A percentile compares a stretch with the other conserved stretches of the same genome.
Conservation (phyloP, 2,888 invertebrate genomes). For the Lumbricus terrestris region DNA sequence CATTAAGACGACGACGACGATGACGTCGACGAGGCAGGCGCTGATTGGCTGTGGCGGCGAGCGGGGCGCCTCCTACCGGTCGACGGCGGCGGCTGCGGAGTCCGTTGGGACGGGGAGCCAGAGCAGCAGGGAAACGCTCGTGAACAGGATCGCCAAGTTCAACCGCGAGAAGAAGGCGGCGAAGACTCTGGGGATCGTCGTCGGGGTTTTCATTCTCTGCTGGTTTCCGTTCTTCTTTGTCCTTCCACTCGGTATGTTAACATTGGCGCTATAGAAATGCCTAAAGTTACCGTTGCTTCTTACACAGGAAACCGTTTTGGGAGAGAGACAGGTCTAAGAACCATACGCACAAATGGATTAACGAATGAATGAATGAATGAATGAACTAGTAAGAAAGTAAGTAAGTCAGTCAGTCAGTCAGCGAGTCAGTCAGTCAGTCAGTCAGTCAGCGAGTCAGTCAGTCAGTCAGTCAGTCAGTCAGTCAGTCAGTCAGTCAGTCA, state of each 20-base stretch:
- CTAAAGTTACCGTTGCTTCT: too few species aligned
- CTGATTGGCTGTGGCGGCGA: slow-evolving; percentile 35
- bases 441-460: too few species aligned
- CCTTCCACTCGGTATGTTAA: slow-evolving; percentile 65
- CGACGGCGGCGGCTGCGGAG: slow-evolving; percentile 45
- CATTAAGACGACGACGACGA: slow-evolving; percentile 18
- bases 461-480: too few species aligned
- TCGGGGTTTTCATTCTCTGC: slow-evolving; percentile 69
- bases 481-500: too few species aligned
- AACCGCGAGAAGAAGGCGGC: slow-evolving; percentile 69
- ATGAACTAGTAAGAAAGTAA: too few species aligned
- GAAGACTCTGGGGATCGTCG: slow-evolving; percentile 69
- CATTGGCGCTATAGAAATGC: too few species aligned
- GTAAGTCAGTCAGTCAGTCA: too few species aligned
- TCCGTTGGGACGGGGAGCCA: slow-evolving; percentile 40
- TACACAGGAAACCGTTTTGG: too few species aligned
- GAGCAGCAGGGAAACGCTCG: slow-evolving; percentile 45
- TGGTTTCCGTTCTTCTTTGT: slow-evolving; percentile 73
- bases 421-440: too few species aligned
- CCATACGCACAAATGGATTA: too few species aligned
- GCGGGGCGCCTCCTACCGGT: slow-evolving; percentile 43
- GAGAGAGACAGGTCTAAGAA: too few species aligned
- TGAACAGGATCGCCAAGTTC: slow-evolving; percentile 62
- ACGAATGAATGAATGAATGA: too few species aligned
- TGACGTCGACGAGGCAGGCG: slow-evolving; percentile 20